Base-by-base conservation (phyloP, 2,888 invertebrate genomes). In the Zygogramma bicolorata region DNA sequence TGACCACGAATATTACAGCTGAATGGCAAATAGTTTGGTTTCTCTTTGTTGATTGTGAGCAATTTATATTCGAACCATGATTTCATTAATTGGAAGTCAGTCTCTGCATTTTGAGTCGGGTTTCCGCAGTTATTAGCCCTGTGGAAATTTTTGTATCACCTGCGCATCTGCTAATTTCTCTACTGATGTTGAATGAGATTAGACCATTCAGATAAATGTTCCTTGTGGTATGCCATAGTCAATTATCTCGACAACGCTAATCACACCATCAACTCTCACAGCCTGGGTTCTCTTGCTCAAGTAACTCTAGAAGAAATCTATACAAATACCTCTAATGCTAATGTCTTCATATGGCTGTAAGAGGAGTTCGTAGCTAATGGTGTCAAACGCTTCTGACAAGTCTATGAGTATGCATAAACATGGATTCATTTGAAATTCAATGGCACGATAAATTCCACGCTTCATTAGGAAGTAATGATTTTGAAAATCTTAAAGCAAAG, bases 11-110 rank as follows among this genome's bases (percentile, higher is more conserved):
- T 22, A 25, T 58, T 20, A 58, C 57, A 25, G n/a, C 57, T 25
- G 6, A 58, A 25, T 58, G 22, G 57, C 13, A 58, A 58, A 25
- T 58, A 58, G 27, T 25, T 58, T 25, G 57, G 22, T 58, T 58
- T 58, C 20, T 58, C 57, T 58, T 20, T 58, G 57, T 58, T 58
- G 25, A 58, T 25, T 25, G 57, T 58, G 25, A n/a, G n/a, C n/a
- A n/a, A n/a, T n/a, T n/a, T n/a, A n/a, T n/a, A n/a, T 53, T 53
- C 53, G 20, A 53, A 58, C 57, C 27, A 58, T 58, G 20, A 7
- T 58, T 58, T 58, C 25, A 58, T 25, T 58, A 27, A 58, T 22
- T 25, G 57, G 27, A 58, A 58, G 57, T 53, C 53, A 2, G 53
- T 4, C 18, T 58, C 57, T 3, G 57, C 25, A 25, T 58, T 25